phyloP scores from a whole-genome alignment of 2,113 vertebrate species.

The Oreochromis spilurus region DNA sequence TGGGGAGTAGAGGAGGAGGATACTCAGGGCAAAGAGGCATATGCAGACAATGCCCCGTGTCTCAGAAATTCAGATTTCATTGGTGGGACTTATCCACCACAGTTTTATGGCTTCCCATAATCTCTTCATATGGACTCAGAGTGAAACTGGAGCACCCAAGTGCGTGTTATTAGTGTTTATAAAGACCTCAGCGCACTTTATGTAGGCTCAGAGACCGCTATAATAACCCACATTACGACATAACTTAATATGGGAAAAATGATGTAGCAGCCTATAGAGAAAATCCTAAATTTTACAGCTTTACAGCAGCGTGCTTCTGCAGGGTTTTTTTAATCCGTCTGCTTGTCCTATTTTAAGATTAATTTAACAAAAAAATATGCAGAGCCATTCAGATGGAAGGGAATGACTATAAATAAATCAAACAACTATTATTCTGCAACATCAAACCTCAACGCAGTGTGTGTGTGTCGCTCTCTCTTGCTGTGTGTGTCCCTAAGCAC shows the following conservation, averaged over 20 bases:
- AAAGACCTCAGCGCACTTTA: not conserved
- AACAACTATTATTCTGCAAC: constrained; percentile 19
- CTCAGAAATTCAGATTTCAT: constrained; percentile 39
- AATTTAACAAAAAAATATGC: not conserved
- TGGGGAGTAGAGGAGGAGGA: constrained; percentile 50
- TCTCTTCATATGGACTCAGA: constrained; percentile 25
- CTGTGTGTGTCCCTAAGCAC: not conserved
- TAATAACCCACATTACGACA: not conserved
- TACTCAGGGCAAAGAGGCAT: constrained; percentile 39
- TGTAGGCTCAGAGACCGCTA: not conserved
- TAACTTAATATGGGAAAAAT: not conserved
- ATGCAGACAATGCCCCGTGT: constrained; percentile 57
- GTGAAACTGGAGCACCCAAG: constrained; percentile 7
- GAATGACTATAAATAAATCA: constrained; percentile 48
- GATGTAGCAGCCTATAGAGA: not conserved
- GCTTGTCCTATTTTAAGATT: not conserved
- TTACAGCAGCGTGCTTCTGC: not conserved
- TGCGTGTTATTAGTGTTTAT: constrained; percentile 10
- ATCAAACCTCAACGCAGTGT: constrained; percentile 22
- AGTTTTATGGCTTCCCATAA: constrained; percentile 9
- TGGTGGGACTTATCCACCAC: constrained; percentile 10
- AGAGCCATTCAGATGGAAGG: not conserved
- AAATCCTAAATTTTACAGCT: not conserved
- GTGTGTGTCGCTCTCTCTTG: not conserved
- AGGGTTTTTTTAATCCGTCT: not conserved